Evolutionary conservation across 1,140 invertebrate genomes (phyloP).

Genomic region (Scaptomyza montana): DNA sequence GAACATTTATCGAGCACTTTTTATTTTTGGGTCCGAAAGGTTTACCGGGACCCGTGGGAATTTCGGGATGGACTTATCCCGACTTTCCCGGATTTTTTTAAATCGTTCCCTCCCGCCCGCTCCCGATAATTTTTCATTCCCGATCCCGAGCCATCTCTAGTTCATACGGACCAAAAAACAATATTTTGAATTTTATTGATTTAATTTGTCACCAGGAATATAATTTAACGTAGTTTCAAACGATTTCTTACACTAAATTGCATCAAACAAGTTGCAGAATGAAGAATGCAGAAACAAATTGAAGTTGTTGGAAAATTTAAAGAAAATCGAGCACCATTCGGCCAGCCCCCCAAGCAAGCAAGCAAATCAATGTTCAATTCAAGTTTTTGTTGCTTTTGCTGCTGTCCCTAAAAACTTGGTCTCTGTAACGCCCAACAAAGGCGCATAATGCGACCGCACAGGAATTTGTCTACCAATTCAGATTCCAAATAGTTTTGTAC

Average conservation of each 20-base stretch:
- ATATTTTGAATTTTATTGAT: neutral
- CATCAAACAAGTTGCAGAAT: neutral
- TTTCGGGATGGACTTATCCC: too few species aligned
- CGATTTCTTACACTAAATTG: neutral
- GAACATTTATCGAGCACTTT: too few species aligned
- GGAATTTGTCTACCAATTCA: constrained; percentile 66
- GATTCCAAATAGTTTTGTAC: constrained; percentile 60
- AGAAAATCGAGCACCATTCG: constrained; percentile 3
- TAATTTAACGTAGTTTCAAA: constrained; percentile 15
- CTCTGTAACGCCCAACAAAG: constrained; percentile 28
- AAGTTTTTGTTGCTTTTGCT: constrained; percentile 5
- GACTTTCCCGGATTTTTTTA: too few species aligned
- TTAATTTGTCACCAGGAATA: constrained; percentile 13
- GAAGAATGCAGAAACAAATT: constrained; percentile 1
- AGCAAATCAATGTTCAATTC: constrained; percentile 46
- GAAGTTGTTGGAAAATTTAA: constrained; percentile 35
- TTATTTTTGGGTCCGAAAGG: too few species aligned
- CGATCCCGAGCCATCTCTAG: too few species aligned
- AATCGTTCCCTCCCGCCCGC: too few species aligned
- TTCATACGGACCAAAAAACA: neutral
- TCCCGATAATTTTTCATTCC: too few species aligned
- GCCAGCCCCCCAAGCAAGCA: neutral
- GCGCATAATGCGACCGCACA: constrained; percentile 65
- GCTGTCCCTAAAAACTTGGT: constrained; percentile 15
- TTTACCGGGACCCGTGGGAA: too few species aligned